Evolutionary conservation across 2,888 invertebrate species (phyloP), one percentile per base, ranked within the genome.

Genomic region (Folsomia manolachei): DNA sequence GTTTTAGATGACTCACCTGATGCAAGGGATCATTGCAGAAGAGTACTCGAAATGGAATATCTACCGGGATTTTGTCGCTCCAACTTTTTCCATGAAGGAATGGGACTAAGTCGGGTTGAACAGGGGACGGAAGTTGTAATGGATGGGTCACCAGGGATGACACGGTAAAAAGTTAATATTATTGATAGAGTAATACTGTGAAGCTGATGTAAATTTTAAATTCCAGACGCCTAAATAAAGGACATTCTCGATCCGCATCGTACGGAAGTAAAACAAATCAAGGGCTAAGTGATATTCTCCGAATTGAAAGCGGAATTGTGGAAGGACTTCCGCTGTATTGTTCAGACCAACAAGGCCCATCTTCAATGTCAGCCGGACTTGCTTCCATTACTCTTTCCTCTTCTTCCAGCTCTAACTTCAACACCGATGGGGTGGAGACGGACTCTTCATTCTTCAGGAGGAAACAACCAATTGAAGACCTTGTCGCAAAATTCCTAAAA

Each of bases 1-100:
- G 78, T 80, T n/a, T 27, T 80, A 27, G 80, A 80, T 51, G 80
- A 79, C 14, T 75, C 73, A 53, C 75, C 74, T 1, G 76, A 76
- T 51, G 80, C 76, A 23, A 77, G 74, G 7, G 78, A 74, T 18
- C 73, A 78, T 51, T 79, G 80, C 60, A 62, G 73, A 68, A 73
- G 77, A 70, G 70, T 80, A 19, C 62, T 80, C 23, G 77, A 79
- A 60, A 23, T 79, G 25, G 78, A 79, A 63, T 78, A 78, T 53
- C 52, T 80, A 19, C 76, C 78, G 0, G 73, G 75, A 27, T 80
- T 80, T 67, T 78, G 77, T 25, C 72, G 80, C 0, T 80, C 78
- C 0, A 75, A 70, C 64, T 64, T 76, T 11, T 78, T 78, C 25
- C 65, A 79, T 69, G 79, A 80, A 53, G 74, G 74, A 11, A 60